A percentile compares a stretch with the other conserved stretches of the same genome.
These are phyloP conservation scores for Trichoplusia ni DNA, from an alignment of 1,140 invertebrate species.

Conservation along the genomic window DNA sequence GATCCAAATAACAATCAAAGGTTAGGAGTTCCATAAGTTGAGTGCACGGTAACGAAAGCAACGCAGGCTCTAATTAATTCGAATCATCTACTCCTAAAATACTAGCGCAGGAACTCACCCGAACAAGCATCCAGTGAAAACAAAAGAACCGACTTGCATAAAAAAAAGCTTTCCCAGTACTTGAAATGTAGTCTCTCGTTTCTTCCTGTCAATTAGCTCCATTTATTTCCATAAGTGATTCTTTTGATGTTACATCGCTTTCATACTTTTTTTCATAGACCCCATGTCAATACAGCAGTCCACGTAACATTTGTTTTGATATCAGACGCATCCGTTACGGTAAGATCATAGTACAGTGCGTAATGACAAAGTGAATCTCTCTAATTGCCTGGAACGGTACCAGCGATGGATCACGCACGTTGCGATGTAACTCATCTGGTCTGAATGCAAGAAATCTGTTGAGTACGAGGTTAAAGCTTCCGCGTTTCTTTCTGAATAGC, in stretches of 20 bases:
- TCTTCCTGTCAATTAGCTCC: neutral
- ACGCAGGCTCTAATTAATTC: too few species aligned
- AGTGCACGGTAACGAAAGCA: too few species aligned
- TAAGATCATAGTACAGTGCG: neutral
- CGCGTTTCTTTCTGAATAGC: constrained; percentile 26
- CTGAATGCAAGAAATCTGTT: constrained; percentile 5
- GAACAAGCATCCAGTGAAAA: too few species aligned
- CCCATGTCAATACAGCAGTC: neutral
- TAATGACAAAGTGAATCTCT: neutral
- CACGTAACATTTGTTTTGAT: neutral
- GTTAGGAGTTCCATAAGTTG: too few species aligned
- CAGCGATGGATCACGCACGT: neutral
- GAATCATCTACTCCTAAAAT: too few species aligned
- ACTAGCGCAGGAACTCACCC: too few species aligned
- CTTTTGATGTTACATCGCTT: constrained; percentile 3
- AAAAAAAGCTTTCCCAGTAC: neutral
- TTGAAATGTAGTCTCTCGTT: neutral
- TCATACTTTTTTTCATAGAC: constrained; percentile 1
- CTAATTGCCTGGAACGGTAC: neutral
- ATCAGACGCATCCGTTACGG: constrained; percentile 5
- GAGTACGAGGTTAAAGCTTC: constrained; percentile 11
- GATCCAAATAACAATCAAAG: too few species aligned
- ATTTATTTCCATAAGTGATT: neutral
- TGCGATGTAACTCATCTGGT: neutral
- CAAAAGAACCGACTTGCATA: neutral